Percentiles rank a stretch among this genome's conserved stretches.
phyloP scores from a whole-genome alignment of 2,888 invertebrate genomes.

The Drosophila birchii region DNA sequence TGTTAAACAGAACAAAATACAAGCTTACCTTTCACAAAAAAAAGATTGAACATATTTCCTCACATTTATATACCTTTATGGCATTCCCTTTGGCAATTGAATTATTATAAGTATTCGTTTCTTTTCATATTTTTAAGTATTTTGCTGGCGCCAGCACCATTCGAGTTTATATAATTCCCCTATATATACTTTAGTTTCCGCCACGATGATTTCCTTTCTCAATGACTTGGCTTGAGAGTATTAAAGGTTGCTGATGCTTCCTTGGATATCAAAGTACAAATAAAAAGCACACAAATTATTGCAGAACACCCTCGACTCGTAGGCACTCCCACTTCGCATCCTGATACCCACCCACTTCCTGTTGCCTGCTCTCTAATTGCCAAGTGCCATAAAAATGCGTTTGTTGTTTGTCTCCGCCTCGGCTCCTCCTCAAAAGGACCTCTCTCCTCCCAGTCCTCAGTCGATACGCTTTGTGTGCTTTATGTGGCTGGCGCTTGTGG shows the following conservation, averaged over 20 bases:
- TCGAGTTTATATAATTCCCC: not conserved
- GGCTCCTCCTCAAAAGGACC: conserved; percentile 2
- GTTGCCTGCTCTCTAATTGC: conserved; percentile 66
- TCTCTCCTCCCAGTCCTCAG: not conserved
- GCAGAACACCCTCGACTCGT: conserved; percentile 30
- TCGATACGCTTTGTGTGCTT: conserved; percentile 42
- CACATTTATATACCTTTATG: not conserved
- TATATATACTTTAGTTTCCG: conserved; percentile 14
- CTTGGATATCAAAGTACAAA: conserved; percentile 65
- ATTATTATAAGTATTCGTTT: not conserved
- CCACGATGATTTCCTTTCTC: conserved; percentile 11
- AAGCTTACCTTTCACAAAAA: not conserved
- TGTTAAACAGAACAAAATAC: not conserved
- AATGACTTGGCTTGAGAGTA: conserved; percentile 25
- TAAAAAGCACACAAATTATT: conserved; percentile 77
- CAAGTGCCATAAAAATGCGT: conserved; percentile 76
- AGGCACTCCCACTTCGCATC: conserved; percentile 5
- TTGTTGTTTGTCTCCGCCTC: conserved; percentile 47
- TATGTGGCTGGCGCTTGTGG: conserved; percentile 51
- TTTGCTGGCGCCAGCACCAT: not conserved
- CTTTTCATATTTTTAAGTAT: conserved; percentile 1
- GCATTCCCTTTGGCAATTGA: not conserved
- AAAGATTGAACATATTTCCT: not conserved
- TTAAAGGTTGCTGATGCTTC: conserved; percentile 22
- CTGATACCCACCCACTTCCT: conserved; percentile 14